Evolutionary conservation across 2,797 vertebrate species (phyloP), one percentile per base, ranked within the genome.

Genomic region (Avahi laniger): DNA sequence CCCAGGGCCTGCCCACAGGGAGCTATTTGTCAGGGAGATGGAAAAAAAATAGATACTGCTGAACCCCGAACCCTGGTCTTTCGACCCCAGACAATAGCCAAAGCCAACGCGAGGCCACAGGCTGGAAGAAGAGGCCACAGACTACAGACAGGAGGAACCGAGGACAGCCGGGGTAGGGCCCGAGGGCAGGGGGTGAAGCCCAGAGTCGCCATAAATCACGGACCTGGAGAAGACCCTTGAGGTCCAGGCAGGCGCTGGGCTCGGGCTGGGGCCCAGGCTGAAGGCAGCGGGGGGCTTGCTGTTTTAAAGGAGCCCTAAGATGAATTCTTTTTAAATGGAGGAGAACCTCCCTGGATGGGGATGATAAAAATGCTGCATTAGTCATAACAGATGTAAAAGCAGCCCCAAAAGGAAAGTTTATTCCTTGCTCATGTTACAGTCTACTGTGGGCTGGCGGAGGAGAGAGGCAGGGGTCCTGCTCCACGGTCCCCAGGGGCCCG

Each of bases 201-300:
- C 65, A n/a, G 43, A n/a, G 1, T 7, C 0, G 0, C 41, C 5
- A 14, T 10, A 2, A 75, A 69, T 20, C 13, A 7, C 20, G 59
- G n/a, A 41, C 80, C 52, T 48, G 14, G 67, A 57, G 50, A 69
- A 76, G 87, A 38, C 17, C 13, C 48, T 18, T 7, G 54, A 63
- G 35, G 50, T 22, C 46, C 52, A 46, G 50, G 35, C 2, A 52
- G 61, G 84, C 5, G 5, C 11, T 13, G n/a, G 59, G 57, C 54
- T 22, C 13, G 0, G 52, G 35, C 41, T 38, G 17, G 14, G 26
- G 18, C 38, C 35, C 24, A 7, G 79, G 38, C 89, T 59, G 52
- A 83, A 46, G 30, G 69, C 28, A 26, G 18, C 20, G 7, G 65
- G 13, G 28, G 61, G 17, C 35, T 30, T 33, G n/a, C 30, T 61